Evolutionary conservation across 1,140 invertebrate genomes (phyloP), one percentile per base, ranked within the genome.

Genomic region (Hycleus phaleratus): DNA sequence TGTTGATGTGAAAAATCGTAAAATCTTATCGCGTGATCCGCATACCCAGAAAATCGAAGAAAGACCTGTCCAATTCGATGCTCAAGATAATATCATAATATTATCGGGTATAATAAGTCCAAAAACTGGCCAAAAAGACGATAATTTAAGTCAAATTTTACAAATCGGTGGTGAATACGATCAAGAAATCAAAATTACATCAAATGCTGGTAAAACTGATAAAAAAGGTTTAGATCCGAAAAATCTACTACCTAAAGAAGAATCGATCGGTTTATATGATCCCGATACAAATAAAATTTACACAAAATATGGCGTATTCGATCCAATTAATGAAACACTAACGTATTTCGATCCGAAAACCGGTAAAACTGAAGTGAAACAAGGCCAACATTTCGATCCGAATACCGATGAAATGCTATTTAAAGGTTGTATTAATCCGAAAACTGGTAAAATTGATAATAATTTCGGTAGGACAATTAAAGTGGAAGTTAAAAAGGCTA

Each of bases 291-390:
- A 82, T 60, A 84, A 80, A 63, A 80, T 85, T 26, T 82, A 84
- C 59, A 85, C 83, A 0, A 85, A 85, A 67, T 85, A 84, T 62
- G 83, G 83, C 3, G 80, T 85, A 67, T 83, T 83, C 52, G 81
- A 85, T 72, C 76, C 84, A 9, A 73, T 85, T 0, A 79, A 82
- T 67, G 81, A 83, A 46, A 84, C 82, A 5, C 77, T 85, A 4
- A 84, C 81, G 4, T 83, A 79, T 60, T 81, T 77, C 40, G 83
- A 85, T 71, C 81, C 82, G 1, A 85, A 85, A 68, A 80, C 80
- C 2, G 81, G 81, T 18, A 84, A 83, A 72, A 75, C 77, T 25
- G 81, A 82, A 66, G 74, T 77, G 45, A 80, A 78, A 64, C 77
- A 80, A 18, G 75, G 79, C 26, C 81, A 82, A 18, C 18, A 18